A percentile compares a stretch with the other conserved stretches of the same genome.
Conservation (phyloP, 2,888 invertebrate species). For the Platycnemis pennipes region DNA sequence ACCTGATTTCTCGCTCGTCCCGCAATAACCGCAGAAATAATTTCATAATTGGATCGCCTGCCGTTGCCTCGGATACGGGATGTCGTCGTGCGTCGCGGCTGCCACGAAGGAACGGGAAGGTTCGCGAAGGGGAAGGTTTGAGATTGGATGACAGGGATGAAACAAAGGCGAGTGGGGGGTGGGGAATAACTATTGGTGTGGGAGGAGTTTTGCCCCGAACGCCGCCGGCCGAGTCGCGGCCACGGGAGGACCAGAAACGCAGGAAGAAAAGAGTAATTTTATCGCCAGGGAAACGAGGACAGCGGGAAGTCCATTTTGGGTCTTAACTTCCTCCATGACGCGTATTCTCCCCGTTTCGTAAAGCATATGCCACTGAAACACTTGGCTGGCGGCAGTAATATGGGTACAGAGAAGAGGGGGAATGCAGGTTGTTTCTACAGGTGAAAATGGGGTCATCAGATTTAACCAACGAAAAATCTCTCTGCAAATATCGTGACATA, state of each 20-base stretch:
- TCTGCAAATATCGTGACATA: too few relatives aligned
- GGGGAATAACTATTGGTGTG: background rate
- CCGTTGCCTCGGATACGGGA: background rate
- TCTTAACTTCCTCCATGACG: background rate
- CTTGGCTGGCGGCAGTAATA: background rate
- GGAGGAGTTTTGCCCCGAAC: background rate
- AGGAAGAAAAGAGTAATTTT: background rate
- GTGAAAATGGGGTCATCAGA: too few relatives aligned
- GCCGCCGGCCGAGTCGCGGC: background rate
- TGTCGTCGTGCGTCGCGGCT: background rate
- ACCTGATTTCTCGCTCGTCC: background rate
- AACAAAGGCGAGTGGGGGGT: background rate
- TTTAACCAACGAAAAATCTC: too few relatives aligned
- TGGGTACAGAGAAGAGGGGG: background rate
- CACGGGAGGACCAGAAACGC: background rate
- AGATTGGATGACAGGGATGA: background rate
- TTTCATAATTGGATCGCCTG: conserved; percentile 24
- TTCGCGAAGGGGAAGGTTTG: background rate
- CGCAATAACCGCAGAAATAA: conserved; percentile 28
- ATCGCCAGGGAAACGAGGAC: background rate
- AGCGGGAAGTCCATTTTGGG: background rate
- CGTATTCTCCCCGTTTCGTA: background rate
- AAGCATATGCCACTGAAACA: background rate
- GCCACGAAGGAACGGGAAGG: background rate
- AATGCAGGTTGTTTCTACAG: background rate